Percentiles rank a stretch among this genome's conserved stretches.
phyloP scores from a whole-genome alignment of 2,888 invertebrate genomes.

The Ectemnius cavifrons region DNA sequence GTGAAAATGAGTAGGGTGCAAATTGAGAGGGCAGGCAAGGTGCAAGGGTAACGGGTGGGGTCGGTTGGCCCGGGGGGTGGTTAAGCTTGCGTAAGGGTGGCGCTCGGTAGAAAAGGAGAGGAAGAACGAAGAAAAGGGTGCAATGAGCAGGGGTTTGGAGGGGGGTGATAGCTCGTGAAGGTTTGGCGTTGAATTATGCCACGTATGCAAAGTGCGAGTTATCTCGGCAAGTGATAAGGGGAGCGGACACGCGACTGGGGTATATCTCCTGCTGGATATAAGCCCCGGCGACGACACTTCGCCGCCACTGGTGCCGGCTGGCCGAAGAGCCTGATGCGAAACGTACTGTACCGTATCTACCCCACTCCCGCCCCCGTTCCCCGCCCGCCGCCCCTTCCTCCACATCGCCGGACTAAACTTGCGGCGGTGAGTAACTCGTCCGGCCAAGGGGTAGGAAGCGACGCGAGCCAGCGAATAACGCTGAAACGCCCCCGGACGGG shows the following conservation, averaged over 20 bases:
- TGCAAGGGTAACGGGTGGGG: neutral
- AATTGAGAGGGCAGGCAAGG: neutral
- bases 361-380: constrained; percentile 3
- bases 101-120: constrained; percentile 1
- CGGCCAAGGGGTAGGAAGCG: neutral
- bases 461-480: neutral
- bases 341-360: constrained; percentile 25
- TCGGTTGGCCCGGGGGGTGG: no score
- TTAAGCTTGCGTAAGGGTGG: neutral
- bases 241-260: constrained; percentile 72
- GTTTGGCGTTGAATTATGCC: constrained; percentile 75
- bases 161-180: constrained; percentile 31
- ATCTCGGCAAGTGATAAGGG: constrained; percentile 75
- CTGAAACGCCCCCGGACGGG: constrained; percentile 15
- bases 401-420: neutral
- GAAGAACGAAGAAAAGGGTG: neutral
- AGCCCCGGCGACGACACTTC: constrained; percentile 69
- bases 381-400: neutral
- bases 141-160: constrained; percentile 3
- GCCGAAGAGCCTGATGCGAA: constrained; percentile 38
- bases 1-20: neutral
- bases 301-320: constrained; percentile 37
- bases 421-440: neutral
- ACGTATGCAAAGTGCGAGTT: constrained; percentile 76
- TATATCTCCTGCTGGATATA: constrained; percentile 72